phyloP scores from a whole-genome alignment of 2,113 vertebrate species.

The Thunnus thynnus region DNA sequence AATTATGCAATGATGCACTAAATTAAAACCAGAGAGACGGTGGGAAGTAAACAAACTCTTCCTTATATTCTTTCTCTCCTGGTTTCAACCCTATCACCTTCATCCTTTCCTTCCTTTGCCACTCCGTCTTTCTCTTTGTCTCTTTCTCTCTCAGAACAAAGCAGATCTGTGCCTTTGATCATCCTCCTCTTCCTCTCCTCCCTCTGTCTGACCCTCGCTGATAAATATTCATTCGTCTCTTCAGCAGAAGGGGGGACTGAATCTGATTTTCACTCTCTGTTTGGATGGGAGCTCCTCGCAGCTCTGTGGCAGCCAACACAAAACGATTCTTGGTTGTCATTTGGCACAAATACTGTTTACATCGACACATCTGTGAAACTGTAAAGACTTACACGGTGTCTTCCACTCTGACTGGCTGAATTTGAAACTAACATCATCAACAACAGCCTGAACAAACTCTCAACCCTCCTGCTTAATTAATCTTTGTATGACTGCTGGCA shows the following conservation, averaged over 20 bases:
- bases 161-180: conserved; percentile 71
- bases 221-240: conserved; percentile 75
- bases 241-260: conserved; percentile 53
- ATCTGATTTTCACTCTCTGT: conserved; percentile 60
- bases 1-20: conserved; percentile 4
- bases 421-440: conserved; percentile 10
- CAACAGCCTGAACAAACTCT: conserved; percentile 16
- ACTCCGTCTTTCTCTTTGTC: neutral
- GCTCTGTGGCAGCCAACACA: conserved; percentile 21
- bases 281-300: conserved; percentile 38
- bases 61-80: neutral
- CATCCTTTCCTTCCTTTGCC: conserved; percentile 1
- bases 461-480: conserved; percentile 49
- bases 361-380: conserved; percentile 52
- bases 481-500: neutral
- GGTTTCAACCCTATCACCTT: conserved; percentile 4
- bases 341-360: conserved; percentile 56
- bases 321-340: conserved; percentile 33
- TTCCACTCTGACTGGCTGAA: conserved; percentile 12
- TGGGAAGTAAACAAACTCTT: neutral
- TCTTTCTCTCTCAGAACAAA: conserved; percentile 67
- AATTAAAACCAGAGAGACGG: neutral
- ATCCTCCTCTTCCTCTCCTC: conserved; percentile 65
- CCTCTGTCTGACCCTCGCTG: conserved; percentile 57
- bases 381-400: neutral